Conservation (phyloP, 2,113 vertebrate genomes). For the Lophochroa leadbeateri region DNA sequence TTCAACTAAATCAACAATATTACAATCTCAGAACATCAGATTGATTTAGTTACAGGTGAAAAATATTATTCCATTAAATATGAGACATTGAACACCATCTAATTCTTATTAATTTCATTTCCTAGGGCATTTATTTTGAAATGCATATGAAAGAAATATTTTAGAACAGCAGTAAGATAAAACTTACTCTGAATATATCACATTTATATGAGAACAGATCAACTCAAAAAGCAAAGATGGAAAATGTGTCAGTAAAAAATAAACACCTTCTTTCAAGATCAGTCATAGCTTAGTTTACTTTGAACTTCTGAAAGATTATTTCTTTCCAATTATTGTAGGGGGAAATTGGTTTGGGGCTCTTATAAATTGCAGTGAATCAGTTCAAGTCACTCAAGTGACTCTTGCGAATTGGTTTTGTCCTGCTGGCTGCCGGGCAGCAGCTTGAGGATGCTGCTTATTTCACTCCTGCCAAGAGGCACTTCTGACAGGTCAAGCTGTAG, state of each 20-base stretch:
- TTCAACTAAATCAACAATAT: background rate
- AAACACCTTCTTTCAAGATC: background rate
- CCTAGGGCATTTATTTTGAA: background rate
- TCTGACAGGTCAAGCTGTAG: background rate
- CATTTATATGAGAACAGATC: background rate
- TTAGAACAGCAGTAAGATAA: background rate
- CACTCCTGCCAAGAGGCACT: background rate
- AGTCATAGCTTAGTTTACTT: background rate
- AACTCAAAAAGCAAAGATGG: background rate
- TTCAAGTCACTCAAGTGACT: background rate
- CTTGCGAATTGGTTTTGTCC: background rate
- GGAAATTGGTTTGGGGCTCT: background rate
- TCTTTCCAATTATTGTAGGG: background rate
- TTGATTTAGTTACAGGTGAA: background rate
- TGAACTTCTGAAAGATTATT: background rate
- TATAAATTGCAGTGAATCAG: background rate
- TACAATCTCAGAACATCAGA: background rate
- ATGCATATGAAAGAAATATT: background rate
- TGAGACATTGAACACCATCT: background rate
- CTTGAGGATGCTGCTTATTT: background rate
- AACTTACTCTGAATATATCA: background rate
- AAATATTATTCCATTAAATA: background rate
- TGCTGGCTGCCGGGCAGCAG: background rate
- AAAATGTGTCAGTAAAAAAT: background rate
- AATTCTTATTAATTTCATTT: background rate